Evolutionary conservation across 2,888 invertebrate genomes (phyloP), one percentile per base, ranked within the genome.

Genomic region (Gymnosoma rotundatum): DNA sequence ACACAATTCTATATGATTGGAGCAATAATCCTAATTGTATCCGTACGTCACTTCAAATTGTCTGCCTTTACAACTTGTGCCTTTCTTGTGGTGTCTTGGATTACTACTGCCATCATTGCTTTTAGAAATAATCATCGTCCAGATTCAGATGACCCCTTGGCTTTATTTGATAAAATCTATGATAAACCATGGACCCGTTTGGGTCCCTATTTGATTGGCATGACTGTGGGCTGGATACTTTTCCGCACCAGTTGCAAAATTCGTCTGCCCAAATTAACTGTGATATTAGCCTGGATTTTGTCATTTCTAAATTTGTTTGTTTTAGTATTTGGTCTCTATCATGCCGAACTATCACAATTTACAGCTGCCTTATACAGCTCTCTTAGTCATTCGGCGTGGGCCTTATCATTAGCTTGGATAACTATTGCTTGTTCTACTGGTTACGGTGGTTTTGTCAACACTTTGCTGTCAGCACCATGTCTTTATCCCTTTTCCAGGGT

Each of bases 161-260:
- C 96, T 0, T 93, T 96, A 69, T 97, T 97, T 91, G 97, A 97
- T 92, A 96, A 97, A 93, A 96, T 97, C 87, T 97, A 97, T 91
- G 97, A 97, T 92, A 97, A 97, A 91, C 97, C 97, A 1, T 97
- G 97, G 96, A 97, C 97, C 0, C 92, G 97, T 79, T 92, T 97
- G 16, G 97, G 97, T 0, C 97, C 97, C 0, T 97, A 97, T 91
- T 93, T 97, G 2, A 95, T 97, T 72, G 97, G 97, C 86, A 97
- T 97, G 96, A 93, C 94, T 20, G 95, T 95, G 0, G 97, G 97
- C 0, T 97, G 97, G 95, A 94, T 96, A 84, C 93, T 97, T 21
- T 97, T 96, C 91, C 96, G 96, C 92, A 96, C 96, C 36, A 95
- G 96, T 90, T 95, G 96, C 91, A 95, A 95, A 91, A 94, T 97